These are phyloP conservation scores for Uria aalge DNA, from an alignment of 2,113 vertebrate species.

Conservation along the genomic window DNA sequence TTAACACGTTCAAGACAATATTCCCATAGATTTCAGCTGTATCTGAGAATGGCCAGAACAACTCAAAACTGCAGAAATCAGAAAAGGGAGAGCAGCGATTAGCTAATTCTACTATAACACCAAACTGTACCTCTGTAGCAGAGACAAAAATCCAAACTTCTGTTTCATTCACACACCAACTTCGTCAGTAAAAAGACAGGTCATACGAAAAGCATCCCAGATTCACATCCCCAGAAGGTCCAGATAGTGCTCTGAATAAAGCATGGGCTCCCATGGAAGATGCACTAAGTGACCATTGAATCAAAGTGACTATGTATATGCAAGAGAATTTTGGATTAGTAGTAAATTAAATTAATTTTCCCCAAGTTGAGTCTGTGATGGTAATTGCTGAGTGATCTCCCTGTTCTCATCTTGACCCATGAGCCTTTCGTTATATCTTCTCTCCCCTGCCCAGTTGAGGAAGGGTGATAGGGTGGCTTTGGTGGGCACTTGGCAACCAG, in stretches of 20 bases:
- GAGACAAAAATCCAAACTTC: neutral
- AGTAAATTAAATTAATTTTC: neutral
- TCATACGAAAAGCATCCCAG: neutral
- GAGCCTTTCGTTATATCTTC: neutral
- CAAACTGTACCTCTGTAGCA: neutral
- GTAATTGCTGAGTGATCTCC: neutral
- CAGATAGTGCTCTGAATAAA: neutral
- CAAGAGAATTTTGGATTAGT: neutral
- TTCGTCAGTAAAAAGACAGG: neutral
- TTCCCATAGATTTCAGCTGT: neutral
- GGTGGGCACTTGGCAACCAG: neutral
- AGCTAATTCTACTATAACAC: neutral
- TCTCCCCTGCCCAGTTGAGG: neutral
- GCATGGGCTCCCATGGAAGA: neutral
- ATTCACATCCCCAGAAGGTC: neutral
- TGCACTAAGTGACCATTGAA: neutral
- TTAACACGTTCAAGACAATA: neutral
- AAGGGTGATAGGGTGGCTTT: neutral
- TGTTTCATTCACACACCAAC: neutral
- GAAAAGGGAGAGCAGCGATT: neutral
- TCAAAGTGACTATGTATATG: neutral
- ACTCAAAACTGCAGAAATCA: neutral
- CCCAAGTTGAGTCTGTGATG: neutral
- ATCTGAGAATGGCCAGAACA: neutral
- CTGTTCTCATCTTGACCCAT: neutral